phyloP scores from a whole-genome alignment of 2,113 vertebrate species.

The Gopherus evgoodei region DNA sequence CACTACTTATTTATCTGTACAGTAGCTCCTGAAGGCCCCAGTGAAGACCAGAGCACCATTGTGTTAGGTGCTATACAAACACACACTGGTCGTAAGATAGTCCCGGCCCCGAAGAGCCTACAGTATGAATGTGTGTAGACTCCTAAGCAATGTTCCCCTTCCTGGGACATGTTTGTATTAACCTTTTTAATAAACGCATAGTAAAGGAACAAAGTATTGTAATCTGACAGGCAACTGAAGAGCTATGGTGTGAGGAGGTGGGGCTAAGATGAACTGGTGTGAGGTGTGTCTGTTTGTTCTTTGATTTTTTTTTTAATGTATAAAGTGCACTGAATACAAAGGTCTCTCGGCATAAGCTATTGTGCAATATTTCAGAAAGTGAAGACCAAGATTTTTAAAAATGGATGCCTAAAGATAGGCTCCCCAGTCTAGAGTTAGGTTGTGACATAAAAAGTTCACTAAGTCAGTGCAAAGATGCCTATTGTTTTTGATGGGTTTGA shows the following conservation, averaged over 20 bases:
- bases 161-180: neutral
- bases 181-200: accelerated
- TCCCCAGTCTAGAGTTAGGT: neutral
- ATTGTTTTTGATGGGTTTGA: neutral
- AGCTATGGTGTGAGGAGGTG: neutral
- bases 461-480: neutral
- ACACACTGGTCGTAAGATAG: neutral
- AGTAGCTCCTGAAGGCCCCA: neutral
- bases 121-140: neutral
- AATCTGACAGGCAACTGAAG: neutral
- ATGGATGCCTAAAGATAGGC: neutral
- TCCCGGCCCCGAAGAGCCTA: neutral
- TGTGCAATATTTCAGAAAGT: neutral
- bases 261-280: neutral
- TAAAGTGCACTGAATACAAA: neutral
- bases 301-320: neutral
- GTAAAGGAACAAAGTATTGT: neutral
- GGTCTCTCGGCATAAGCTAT: neutral
- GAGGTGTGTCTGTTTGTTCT: neutral
- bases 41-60: neutral
- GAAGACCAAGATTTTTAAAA: neutral
- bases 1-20: neutral
- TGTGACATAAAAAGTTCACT: neutral
- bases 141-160: neutral
- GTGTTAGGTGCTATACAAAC: neutral